Evolutionary conservation across 2,113 vertebrate genomes (phyloP).

Genomic region (Eulacestoma nigropectus): DNA sequence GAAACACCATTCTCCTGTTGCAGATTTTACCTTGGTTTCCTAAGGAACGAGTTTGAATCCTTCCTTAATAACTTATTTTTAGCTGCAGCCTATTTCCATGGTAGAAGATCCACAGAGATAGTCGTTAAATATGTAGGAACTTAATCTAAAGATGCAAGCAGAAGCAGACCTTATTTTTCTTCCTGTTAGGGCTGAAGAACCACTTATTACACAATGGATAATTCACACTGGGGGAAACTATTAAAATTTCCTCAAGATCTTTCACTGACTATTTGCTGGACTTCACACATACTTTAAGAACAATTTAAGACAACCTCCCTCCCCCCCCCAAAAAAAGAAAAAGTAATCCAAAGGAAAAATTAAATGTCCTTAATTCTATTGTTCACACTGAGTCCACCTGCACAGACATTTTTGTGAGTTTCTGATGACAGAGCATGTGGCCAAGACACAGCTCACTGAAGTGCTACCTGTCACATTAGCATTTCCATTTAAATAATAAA

Average conservation of each 20-base stretch:
- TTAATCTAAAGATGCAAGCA: not conserved
- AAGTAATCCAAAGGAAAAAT: not conserved
- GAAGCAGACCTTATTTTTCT: not conserved
- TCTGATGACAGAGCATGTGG: not conserved
- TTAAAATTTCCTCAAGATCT: not conserved
- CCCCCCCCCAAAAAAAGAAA: fast-evolving
- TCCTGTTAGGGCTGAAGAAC: not conserved
- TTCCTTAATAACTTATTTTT: not conserved
- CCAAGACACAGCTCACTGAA: not conserved
- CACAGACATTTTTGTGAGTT: not conserved
- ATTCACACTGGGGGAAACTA: not conserved
- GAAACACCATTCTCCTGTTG: not conserved
- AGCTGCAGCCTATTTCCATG: not conserved
- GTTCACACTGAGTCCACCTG: not conserved
- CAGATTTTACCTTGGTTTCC: not conserved
- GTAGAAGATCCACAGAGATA: not conserved
- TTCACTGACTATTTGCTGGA: not conserved
- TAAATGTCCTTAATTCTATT: not conserved
- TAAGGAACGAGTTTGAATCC: not conserved
- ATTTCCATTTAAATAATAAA: not conserved
- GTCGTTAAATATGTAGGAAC: not conserved
- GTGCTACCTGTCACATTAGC: not conserved
- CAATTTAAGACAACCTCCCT: not conserved
- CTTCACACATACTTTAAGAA: not conserved
- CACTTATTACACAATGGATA: not conserved